These are phyloP conservation scores for Microctonus aethiopoides DNA, from an alignment of 2,888 invertebrate species.

Conservation along the genomic window DNA sequence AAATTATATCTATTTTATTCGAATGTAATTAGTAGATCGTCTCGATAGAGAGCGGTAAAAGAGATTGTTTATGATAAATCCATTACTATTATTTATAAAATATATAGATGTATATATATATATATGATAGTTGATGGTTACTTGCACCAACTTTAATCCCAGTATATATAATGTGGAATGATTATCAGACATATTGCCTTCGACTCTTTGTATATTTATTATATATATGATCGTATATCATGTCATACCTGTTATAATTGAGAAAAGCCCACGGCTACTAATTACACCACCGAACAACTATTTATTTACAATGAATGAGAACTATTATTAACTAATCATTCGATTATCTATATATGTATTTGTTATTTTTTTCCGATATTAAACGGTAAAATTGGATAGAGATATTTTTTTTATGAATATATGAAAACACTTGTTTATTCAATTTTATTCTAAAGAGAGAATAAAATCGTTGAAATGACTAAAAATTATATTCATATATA, in stretches of 20 bases:
- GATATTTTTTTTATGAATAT: too few relatives aligned
- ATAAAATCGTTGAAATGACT: not conserved
- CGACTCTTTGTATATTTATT: too few relatives aligned
- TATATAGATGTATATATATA: constrained; percentile 15
- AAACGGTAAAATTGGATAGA: too few relatives aligned
- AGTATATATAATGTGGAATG: constrained; percentile 36
- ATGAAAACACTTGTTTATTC: too few relatives aligned
- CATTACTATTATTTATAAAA: not conserved
- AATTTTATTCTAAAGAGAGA: not conserved
- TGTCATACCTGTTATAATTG: constrained; percentile 7
- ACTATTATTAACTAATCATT: constrained; percentile 49
- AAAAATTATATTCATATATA: not conserved
- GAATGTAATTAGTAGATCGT: not conserved
- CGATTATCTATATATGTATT: constrained; percentile 19
- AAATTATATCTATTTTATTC: not conserved
- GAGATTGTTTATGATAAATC: not conserved
- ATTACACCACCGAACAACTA: constrained; percentile 41
- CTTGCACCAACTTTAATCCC: constrained; percentile 2
- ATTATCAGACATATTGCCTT: constrained; percentile 31
- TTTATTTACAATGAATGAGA: constrained; percentile 42
- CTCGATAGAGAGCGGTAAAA: constrained; percentile 1
- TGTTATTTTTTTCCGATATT: too few relatives aligned
- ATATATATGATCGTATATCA: constrained; percentile 2
- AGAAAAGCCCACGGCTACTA: constrained; percentile 33
- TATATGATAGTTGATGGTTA: constrained; percentile 30